A percentile compares a stretch with the other conserved stretches of the same genome.
Conservation (phyloP, 2,888 invertebrate species). For the Eristalis arbustorum region DNA sequence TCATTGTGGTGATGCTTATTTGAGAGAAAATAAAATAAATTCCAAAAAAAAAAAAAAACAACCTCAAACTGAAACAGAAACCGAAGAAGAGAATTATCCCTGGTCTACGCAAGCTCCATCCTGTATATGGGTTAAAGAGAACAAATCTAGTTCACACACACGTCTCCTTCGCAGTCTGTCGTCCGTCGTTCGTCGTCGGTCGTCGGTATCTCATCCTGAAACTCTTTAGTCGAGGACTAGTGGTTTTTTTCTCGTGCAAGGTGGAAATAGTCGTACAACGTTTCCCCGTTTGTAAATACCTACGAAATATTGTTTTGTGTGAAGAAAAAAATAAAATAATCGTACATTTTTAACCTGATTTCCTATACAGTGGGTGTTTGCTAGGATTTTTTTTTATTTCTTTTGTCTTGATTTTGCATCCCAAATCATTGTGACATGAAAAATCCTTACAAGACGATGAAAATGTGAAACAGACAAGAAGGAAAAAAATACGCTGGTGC, state of each 20-base stretch:
- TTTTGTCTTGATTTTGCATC: background rate
- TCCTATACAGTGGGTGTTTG: background rate
- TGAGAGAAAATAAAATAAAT: background rate
- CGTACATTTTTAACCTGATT: conserved; percentile 6
- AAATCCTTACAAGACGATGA: background rate
- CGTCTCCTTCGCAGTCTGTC: conserved; percentile 6
- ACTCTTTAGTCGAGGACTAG: conserved; percentile 58
- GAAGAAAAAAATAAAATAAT: background rate
- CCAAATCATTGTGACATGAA: background rate
- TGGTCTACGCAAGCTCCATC: conserved; percentile 55
- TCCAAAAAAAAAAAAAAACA: background rate
- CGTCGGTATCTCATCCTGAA: conserved; percentile 24
- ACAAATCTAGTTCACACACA: conserved; percentile 50
- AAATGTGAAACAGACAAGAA: conserved; percentile 13
- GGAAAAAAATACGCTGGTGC: conserved; percentile 5
- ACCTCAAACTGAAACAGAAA: background rate
- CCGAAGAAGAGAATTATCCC: conserved; percentile 32
- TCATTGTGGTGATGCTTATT: background rate
- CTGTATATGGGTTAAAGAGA: conserved; percentile 65
- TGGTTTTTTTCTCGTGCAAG: conserved; percentile 66
- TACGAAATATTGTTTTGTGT: conserved; percentile 19
- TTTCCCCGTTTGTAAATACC: conserved; percentile 63
- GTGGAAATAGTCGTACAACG: conserved; percentile 60
- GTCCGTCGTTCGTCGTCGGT: background rate
- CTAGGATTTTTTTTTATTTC: background rate